Base-by-base conservation (phyloP, 2,888 invertebrate genomes). In the Lapara coniferarum region DNA sequence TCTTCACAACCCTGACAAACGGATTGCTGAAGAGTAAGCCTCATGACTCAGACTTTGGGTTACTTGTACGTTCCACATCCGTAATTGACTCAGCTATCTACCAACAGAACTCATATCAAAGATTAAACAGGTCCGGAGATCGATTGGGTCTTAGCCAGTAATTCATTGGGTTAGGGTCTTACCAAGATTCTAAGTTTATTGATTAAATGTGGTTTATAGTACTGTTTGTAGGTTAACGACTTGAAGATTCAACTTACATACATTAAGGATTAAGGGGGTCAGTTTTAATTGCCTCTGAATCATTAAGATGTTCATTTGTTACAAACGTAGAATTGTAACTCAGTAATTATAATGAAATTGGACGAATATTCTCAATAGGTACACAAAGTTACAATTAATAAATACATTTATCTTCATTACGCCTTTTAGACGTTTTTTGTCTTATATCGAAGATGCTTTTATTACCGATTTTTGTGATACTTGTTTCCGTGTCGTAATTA, bases 61-160 rank as follows among this genome's bases (percentile, higher is more conserved):
- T 19, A 55, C 55, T 55, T 78, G 46, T 74, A 73, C 75, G 74
- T 76, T 75, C 80, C 75, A 77, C 78, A 78, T 76, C 68, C 73
- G 75, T 80, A 76, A 79, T 75, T 76, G 74, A 74, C 77, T 79
- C 73, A 69, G 74, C 77, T 77, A 83, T 84, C 82, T 81, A 81
- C 81, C 80, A 77, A 79, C 82, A 81, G 80, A 85, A 85, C 85
- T 89, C 85, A 87, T 86, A 88, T 82, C 81, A 78, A 78, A 83
- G 88, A 88, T 89, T 88, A 88, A 80, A 73, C 77, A 70, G 69
- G 76, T 73, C 75, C 73, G 56, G 69, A 77, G 76, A 81, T 81
- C 79, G 80, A 85, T 82, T 78, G 74, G 68, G 69, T 74, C 72
- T 77, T 73, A 49, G 14, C 71, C 76, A 72, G 75, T 75, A 75